Evolutionary conservation across 2,888 invertebrate genomes (phyloP).

Genomic region (Drosophila differens): DNA sequence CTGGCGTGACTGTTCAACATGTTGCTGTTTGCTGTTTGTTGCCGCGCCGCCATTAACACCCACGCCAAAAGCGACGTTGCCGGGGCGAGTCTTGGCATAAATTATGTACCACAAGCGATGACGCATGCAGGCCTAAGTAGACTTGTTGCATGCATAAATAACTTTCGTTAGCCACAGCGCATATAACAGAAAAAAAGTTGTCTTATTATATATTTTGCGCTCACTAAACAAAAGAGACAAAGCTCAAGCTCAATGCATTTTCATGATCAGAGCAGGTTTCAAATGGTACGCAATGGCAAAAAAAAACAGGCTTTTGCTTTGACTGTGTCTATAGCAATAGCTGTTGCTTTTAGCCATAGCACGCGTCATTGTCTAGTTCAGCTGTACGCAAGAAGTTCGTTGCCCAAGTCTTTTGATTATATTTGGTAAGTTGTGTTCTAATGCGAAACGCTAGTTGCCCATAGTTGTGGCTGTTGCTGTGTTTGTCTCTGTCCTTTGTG

Average conservation of each 20-base stretch:
- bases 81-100: conserved; percentile 74
- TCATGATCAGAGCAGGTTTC: conserved; percentile 82
- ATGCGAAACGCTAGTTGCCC: conserved; percentile 57
- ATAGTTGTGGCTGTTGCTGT: conserved; percentile 18
- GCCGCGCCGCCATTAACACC: conserved; percentile 72
- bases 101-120: conserved; percentile 79
- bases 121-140: conserved; percentile 82
- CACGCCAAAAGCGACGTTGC: conserved; percentile 54
- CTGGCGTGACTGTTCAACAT: conserved; percentile 61
- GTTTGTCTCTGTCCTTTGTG: conserved; percentile 16
- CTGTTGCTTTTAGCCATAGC: conserved; percentile 64
- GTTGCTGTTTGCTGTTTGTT: conserved; percentile 58
- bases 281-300: conserved; percentile 70
- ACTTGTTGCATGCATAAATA: conserved; percentile 82
- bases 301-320: conserved; percentile 67
- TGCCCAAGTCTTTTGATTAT: conserved; percentile 79
- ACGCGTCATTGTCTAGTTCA: conserved; percentile 77
- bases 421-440: conserved; percentile 74
- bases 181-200: conserved; percentile 48
- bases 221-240: conserved; percentile 18
- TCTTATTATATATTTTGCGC: conserved; percentile 11
- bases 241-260: conserved; percentile 55
- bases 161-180: conserved; percentile 75
- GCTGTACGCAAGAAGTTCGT: conserved; percentile 70
- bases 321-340: conserved; percentile 24